A percentile compares a stretch with the other conserved stretches of the same genome.
phyloP scores from a whole-genome alignment of 2,888 invertebrate genomes.

The Gisinianus flammeolus region DNA sequence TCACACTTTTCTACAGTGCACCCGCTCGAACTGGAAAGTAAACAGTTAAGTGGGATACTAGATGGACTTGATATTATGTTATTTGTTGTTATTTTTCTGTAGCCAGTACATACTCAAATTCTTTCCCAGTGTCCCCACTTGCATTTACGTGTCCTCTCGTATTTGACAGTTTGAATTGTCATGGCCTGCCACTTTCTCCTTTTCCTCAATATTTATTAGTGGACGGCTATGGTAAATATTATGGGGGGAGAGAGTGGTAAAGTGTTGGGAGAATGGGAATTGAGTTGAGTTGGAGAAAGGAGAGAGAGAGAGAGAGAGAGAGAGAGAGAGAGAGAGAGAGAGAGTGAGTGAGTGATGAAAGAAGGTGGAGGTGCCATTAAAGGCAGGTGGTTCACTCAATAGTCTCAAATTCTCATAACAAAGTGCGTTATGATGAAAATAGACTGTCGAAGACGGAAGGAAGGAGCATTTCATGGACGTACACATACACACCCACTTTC shows the following conservation, averaged over 20 bases:
- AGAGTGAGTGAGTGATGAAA: not conserved
- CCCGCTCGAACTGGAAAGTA: no score
- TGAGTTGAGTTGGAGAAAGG: not conserved
- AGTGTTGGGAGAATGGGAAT: not conserved
- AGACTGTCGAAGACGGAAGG: not conserved
- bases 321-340: not conserved
- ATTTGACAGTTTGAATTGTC: not conserved
- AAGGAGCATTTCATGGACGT: not conserved
- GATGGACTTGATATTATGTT: no score
- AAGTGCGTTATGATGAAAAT: constrained; percentile 15
- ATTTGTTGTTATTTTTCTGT: no score
- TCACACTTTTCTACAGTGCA: no score
- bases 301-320: not conserved
- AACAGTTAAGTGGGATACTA: no score
- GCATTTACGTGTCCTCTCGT: no score
- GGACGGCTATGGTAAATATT: not conserved
- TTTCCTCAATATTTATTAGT: not conserved
- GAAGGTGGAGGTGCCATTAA: constrained; percentile 22
- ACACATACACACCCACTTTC: not conserved
- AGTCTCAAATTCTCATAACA: constrained; percentile 12
- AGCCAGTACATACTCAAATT: no score
- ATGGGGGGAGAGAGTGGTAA: not conserved
- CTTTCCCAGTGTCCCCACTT: no score
- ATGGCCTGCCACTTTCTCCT: not conserved
- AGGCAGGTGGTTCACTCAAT: constrained; percentile 28